These are phyloP conservation scores for Ochlodes sylvanus DNA, from an alignment of 2,888 invertebrate genomes.

Conservation along the genomic window DNA sequence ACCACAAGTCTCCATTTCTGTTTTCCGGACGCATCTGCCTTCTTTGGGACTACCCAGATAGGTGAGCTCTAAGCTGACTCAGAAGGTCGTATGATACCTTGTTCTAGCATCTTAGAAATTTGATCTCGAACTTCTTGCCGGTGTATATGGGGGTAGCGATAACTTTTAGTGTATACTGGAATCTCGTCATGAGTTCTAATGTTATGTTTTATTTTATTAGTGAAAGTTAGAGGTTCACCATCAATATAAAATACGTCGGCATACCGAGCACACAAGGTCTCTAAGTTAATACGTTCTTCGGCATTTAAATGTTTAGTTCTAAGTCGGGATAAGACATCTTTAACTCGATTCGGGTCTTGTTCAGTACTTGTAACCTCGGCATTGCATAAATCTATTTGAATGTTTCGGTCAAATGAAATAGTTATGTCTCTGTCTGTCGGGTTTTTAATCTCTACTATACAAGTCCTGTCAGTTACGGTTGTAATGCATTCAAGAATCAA, in stretches of 20 bases:
- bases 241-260: constrained; percentile 33
- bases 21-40: constrained; percentile 35
- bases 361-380: too few relatives aligned
- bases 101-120: constrained; percentile 40
- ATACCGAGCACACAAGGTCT: constrained; percentile 12
- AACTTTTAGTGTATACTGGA: constrained; percentile 40
- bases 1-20: constrained; percentile 43
- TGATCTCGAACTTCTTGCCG: constrained; percentile 37
- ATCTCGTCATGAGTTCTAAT: constrained; percentile 36
- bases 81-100: constrained; percentile 38
- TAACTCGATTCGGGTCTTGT: too few relatives aligned
- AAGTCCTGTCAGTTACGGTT: constrained; percentile 9
- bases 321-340: neutral
- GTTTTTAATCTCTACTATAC: too few relatives aligned
- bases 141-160: constrained; percentile 38
- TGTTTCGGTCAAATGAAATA: too few relatives aligned
- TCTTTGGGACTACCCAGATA: constrained; percentile 41
- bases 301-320: constrained; percentile 13
- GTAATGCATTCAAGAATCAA: constrained; percentile 17
- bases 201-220: constrained; percentile 29
- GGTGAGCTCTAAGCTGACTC: constrained; percentile 39
- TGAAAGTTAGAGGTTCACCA: constrained; percentile 30
- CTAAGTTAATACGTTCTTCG: constrained; percentile 8
- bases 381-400: too few relatives aligned
- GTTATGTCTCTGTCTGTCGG: too few relatives aligned